Base-by-base conservation (phyloP, 2,797 vertebrate species). In the Benthosema pterotum region DNA sequence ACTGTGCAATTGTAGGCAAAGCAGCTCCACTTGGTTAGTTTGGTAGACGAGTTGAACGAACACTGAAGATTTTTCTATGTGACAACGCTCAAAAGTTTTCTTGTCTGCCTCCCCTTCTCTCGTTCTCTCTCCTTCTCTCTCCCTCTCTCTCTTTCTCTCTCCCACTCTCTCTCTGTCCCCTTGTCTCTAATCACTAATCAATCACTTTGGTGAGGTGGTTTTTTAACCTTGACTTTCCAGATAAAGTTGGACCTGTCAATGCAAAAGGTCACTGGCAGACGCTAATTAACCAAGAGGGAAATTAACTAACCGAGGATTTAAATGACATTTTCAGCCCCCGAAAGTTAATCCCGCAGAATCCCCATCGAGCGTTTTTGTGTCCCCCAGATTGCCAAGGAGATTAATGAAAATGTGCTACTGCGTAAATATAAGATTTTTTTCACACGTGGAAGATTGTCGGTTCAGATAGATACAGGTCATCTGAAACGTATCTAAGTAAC, bases 221-320 rank as follows among this genome's bases (percentile, higher is more conserved):
- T 87, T 91, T 88, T 89, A 93, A 92, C 90, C 83, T 88, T 92
- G 88, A 83, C 90, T 90, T 90, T 92, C 84, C 80, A 84, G 83
- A 88, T 93, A 84, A 92, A 92, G 91, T 92, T 91, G 83, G 78
- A 84, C 80, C 82, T 93, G 87, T 92, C 87, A 80, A 54, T 85
- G 86, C 71, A 71, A 92, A 93, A 93, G 92, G 89, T 92, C 89
- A 89, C 71, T 63, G 74, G 82, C 76, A 80, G 83, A 80, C 88
- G 89, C 91, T 94, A 92, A 93, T 94, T 94, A 93, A 91, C 87
- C 89, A 87, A 89, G 88, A 83, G 90, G 88, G 89, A 94, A 93
- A 93, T 93, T 85, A 93, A 89, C 82, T 79, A 88, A 88, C 75
- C 32, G 22, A 80, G 79, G 72, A 83, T 90, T 93, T 90, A 91